Evolutionary conservation across 2,888 invertebrate genomes (phyloP).

Genomic region (Trichogramma dendrolimi): DNA sequence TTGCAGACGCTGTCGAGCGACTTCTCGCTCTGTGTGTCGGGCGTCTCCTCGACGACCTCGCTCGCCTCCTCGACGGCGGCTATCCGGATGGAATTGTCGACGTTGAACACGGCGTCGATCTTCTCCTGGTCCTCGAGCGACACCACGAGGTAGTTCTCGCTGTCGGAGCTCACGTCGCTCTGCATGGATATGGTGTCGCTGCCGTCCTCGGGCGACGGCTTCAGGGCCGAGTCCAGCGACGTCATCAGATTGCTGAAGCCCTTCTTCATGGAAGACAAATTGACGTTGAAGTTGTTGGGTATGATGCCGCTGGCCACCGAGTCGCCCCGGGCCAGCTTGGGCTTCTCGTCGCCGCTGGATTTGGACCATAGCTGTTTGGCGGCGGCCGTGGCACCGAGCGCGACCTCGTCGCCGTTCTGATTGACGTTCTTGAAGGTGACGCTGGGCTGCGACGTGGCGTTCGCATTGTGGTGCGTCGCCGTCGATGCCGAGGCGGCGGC

Average conservation of each 20-base stretch:
- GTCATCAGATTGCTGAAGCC: conserved; percentile 79
- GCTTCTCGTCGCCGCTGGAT: conserved; percentile 13
- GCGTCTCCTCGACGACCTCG: conserved; percentile 75
- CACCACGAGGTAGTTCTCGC: conserved; percentile 77
- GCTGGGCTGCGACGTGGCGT: conserved; percentile 38
- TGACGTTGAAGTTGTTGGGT: conserved; percentile 53
- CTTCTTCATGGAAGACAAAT: conserved; percentile 75
- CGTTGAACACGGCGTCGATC: conserved; percentile 56
- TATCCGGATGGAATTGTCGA: conserved; percentile 43
- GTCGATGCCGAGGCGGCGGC: too few species aligned
- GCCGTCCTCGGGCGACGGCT: conserved; percentile 68
- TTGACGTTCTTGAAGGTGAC: conserved; percentile 46
- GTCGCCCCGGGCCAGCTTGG: conserved; percentile 31
- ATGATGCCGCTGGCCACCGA: conserved; percentile 37
- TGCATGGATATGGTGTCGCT: conserved; percentile 70
- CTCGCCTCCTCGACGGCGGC: conserved; percentile 71
- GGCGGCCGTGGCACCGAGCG: conserved; percentile 7
- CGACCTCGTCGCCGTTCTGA: conserved; percentile 7
- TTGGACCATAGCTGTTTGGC: background rate
- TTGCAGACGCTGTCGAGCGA: conserved; percentile 76
- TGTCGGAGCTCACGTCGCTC: conserved; percentile 84
- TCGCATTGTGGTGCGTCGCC: conserved; percentile 33
- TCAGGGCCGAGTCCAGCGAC: conserved; percentile 76
- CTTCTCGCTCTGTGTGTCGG: conserved; percentile 78
- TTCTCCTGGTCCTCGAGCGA: conserved; percentile 61